Evolutionary conservation across 2,797 vertebrate species (phyloP).

Genomic region (Helostoma temminkii): DNA sequence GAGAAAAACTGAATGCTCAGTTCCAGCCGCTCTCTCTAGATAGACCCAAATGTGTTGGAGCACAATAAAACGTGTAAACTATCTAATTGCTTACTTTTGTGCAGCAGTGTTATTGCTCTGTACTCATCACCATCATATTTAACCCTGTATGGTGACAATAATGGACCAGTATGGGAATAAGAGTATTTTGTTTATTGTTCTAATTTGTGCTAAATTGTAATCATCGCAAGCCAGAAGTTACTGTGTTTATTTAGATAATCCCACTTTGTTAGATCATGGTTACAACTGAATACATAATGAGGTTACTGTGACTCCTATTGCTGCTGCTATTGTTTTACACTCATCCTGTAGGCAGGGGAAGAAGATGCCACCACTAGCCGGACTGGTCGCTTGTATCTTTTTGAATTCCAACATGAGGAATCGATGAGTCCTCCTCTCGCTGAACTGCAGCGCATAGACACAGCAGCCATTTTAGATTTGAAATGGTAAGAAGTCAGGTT

Average conservation of each 20-base stretch:
- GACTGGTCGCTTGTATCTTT: constrained; percentile 91
- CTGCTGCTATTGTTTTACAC: not conserved
- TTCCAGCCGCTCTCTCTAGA: not conserved
- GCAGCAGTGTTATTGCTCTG: not conserved
- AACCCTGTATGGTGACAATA: not conserved
- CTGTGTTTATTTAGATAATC: too few relatives aligned
- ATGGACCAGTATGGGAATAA: not conserved
- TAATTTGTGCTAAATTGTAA: too few relatives aligned
- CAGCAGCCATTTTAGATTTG: constrained; percentile 90
- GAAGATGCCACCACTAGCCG: constrained; percentile 77
- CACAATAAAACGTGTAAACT: not conserved
- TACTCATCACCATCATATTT: not conserved
- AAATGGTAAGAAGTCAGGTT: constrained; percentile 87
- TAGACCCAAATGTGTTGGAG: too few relatives aligned
- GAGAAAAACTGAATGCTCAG: too few relatives aligned
- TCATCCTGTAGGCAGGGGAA: constrained; percentile 59
- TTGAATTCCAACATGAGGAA: constrained; percentile 82
- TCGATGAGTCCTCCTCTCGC: constrained; percentile 81
- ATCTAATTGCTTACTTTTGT: not conserved
- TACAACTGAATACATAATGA: too few relatives aligned
- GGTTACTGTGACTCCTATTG: not conserved
- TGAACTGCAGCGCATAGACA: constrained; percentile 90
- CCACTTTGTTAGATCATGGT: too few relatives aligned
- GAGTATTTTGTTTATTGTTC: not conserved
- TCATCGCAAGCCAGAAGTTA: too few relatives aligned